Evolutionary conservation across 2,113 vertebrate species (phyloP).

Genomic region (Garra rufa): DNA sequence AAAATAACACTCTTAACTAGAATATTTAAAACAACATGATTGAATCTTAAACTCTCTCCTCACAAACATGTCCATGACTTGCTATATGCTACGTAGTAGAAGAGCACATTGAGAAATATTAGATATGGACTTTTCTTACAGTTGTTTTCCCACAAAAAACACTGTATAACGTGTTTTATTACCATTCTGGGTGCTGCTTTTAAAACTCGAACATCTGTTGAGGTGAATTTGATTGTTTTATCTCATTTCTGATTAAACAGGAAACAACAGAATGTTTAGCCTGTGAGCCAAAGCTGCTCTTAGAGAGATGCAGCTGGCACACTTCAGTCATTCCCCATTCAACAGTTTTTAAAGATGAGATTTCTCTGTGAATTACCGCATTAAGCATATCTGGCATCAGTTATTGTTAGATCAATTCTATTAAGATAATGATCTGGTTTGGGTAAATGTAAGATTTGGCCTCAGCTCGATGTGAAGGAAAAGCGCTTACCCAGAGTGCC

Average conservation of each 20-base stretch:
- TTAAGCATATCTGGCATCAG: constrained; percentile 22
- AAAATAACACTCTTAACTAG: constrained; percentile 10
- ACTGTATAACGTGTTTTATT: not conserved
- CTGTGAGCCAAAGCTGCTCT: constrained; percentile 22
- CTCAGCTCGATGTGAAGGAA: constrained; percentile 6
- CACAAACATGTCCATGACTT: constrained; percentile 1
- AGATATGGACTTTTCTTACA: not conserved
- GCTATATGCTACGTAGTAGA: not conserved
- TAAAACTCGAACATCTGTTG: not conserved
- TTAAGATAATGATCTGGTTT: constrained; percentile 21
- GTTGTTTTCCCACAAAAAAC: not conserved
- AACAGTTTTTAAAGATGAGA: constrained; percentile 9
- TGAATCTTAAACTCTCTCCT: not conserved
- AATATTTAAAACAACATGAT: not conserved
- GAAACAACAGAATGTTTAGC: constrained; percentile 27
- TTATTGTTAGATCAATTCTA: constrained; percentile 15
- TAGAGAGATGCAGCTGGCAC: constrained; percentile 16
- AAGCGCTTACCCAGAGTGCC: constrained; percentile 33
- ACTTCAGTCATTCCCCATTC: constrained; percentile 14
- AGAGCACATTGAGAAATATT: not conserved
- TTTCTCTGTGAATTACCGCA: constrained; percentile 11
- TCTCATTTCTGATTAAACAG: constrained; percentile 18
- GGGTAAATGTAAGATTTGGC: constrained; percentile 17
- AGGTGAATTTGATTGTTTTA: not conserved
- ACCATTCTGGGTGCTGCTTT: not conserved